phyloP scores from a whole-genome alignment of 2,113 vertebrate species.

The Calypte anna region DNA sequence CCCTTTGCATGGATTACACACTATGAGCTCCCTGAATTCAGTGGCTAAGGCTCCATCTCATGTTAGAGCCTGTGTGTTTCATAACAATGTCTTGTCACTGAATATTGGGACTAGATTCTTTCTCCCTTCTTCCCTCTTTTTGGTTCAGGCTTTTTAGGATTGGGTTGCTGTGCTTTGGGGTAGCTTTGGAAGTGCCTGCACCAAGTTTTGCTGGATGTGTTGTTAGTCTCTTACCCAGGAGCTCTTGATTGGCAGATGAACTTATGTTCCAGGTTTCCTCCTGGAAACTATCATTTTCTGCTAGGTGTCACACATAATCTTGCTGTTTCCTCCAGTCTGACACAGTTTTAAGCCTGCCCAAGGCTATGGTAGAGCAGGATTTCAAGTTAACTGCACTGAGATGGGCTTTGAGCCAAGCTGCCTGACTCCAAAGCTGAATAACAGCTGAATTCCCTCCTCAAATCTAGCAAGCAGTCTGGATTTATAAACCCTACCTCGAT shows the following conservation, averaged over 20 bases:
- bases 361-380: background rate
- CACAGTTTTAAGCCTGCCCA: background rate
- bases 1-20: background rate
- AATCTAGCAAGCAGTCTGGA: background rate
- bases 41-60: background rate
- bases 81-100: background rate
- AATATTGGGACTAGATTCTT: background rate
- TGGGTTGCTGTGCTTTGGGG: background rate
- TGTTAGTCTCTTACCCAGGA: background rate
- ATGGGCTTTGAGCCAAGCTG: slow-evolving; percentile 28
- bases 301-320: background rate
- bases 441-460: slow-evolving; percentile 30
- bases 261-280: background rate
- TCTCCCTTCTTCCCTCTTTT: background rate
- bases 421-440: background rate
- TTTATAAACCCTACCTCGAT: slow-evolving; percentile 17
- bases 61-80: background rate
- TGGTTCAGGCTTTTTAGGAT: background rate
- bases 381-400: background rate
- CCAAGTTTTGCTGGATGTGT: background rate
- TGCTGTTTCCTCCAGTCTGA: background rate
- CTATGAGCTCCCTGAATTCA: background rate
- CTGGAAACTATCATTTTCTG: background rate
- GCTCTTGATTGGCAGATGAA: background rate
- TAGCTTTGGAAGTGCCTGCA: background rate